Percentiles rank a stretch among this genome's conserved stretches.
Conservation (phyloP, 2,797 vertebrate genomes). For the Alosa sapidissima region DNA sequence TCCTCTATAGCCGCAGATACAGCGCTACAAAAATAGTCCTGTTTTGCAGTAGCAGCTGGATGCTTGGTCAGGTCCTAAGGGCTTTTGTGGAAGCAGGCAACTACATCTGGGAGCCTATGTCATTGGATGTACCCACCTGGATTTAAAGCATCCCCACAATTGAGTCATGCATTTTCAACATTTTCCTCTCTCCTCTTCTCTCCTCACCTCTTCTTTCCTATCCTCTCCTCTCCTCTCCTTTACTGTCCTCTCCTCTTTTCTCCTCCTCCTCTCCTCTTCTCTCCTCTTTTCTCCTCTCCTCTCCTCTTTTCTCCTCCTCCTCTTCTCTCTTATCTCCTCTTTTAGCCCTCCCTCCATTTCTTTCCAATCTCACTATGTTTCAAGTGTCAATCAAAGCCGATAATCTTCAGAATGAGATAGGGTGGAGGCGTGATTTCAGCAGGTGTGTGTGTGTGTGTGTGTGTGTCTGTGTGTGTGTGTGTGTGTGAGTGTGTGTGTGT, state of each 20-base stretch:
- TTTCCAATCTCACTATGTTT: slow-evolving; percentile 42
- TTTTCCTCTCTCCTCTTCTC: neutral
- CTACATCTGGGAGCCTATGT: neutral
- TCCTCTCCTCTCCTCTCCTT: neutral
- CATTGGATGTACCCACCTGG: too few relatives aligned
- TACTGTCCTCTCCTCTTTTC: slow-evolving; percentile 33
- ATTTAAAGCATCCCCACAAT: too few relatives aligned
- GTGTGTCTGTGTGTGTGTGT: neutral
- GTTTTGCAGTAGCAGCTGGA: neutral
- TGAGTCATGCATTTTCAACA: too few relatives aligned
- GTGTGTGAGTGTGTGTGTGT: neutral
- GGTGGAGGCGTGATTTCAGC: neutral
- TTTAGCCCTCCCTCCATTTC: neutral
- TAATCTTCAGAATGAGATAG: slow-evolving; percentile 78
- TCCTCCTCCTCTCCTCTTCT: slow-evolving; percentile 28
- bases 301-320: neutral
- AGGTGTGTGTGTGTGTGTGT: neutral
- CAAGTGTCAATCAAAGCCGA: slow-evolving; percentile 71
- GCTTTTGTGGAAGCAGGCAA: neutral
- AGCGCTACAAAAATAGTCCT: neutral
- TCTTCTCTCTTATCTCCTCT: slow-evolving; percentile 42
- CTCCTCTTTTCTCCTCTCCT: neutral
- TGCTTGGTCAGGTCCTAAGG: neutral
- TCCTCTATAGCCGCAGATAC: neutral
- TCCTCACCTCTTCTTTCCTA: neutral